phyloP scores from a whole-genome alignment of 2,797 vertebrate genomes.

The Anabas testudineus region DNA sequence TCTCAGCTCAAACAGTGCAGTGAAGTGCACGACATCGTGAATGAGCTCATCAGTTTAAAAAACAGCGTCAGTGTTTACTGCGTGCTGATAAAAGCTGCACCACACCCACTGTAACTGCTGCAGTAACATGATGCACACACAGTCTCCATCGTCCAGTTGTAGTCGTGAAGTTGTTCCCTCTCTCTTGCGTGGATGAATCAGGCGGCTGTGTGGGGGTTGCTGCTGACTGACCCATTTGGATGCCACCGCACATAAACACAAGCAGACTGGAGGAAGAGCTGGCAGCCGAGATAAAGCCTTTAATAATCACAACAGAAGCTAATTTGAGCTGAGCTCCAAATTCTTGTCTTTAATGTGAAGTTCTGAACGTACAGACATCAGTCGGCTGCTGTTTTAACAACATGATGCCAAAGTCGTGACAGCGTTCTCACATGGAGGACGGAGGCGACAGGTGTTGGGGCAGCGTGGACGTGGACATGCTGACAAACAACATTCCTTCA shows the following conservation, averaged over 20 bases:
- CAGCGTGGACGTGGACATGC: constrained; percentile 13
- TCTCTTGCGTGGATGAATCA: constrained; percentile 17
- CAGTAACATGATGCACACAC: constrained; percentile 16
- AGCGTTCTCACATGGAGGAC: background rate
- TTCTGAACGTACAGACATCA: too few species aligned
- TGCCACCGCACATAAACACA: constrained; percentile 37
- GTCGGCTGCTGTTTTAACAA: too few species aligned
- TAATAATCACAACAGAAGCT: constrained; percentile 2
- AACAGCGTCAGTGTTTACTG: constrained; percentile 52
- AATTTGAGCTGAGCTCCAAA: background rate
- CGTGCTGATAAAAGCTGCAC: constrained; percentile 55
- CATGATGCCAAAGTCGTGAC: background rate
- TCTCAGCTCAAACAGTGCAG: too few species aligned
- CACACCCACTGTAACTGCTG: constrained; percentile 63
- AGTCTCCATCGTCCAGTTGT: constrained; percentile 11
- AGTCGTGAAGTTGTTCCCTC: background rate
- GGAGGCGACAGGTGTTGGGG: constrained; percentile 35
- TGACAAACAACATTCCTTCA: constrained; percentile 52
- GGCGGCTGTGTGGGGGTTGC: background rate
- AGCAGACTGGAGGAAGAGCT: constrained; percentile 50
- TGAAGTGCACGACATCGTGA: too few species aligned
- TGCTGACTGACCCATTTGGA: constrained; percentile 1
- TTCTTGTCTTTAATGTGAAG: background rate
- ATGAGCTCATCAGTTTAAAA: constrained; percentile 17
- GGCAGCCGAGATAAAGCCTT: constrained; percentile 37